Evolutionary conservation across 2,888 invertebrate species (phyloP), one percentile per base, ranked within the genome.

Genomic region (Beris morrisii): DNA sequence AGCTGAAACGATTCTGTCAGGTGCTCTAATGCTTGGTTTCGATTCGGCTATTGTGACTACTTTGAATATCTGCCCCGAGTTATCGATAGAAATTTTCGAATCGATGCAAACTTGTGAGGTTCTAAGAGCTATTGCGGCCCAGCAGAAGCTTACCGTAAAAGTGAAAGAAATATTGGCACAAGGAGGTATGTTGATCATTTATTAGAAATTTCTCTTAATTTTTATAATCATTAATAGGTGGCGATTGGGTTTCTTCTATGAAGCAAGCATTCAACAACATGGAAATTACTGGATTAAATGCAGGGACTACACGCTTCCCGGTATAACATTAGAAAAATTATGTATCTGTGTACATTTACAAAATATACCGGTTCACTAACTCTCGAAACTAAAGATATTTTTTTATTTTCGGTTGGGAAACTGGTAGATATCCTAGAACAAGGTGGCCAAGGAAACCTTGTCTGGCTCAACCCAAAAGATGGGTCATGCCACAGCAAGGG

Each of bases 11-110:
- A 78, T 90, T 30, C 76, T 91, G 66, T 85, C 86, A 0, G 87
- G 87, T 48, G 91, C 87, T 0, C 84, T 85, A 22, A 79, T 86
- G 0, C 75, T 88, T 5, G 92, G 91, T 48, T 88, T 91, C 72
- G 85, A 87, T 73, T 90, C 90, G 4, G 84, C 86, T 43, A 91
- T 92, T 70, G 86, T 88, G 46, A 90, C 91, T 0, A 83, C 87
- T 2, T 83, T 86, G 68, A 92, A 88, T 75, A 80, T 91, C 70
- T 84, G 87, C 73, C 88, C 90, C 1, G 80, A 83, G 70, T 74
- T 85, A 28, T 84, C 85, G 9, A 77, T 83, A 9, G 79, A 85
- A 58, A 87, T 91, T 69, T 72, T 86, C 56, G 77, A 83, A 81
- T 86, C 5, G 81, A 82, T 73, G 72, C 7, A 70, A 70, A 66